These are phyloP conservation scores for Brachyopa scutellaris DNA, from an alignment of 2,888 invertebrate species.

Conservation along the genomic window DNA sequence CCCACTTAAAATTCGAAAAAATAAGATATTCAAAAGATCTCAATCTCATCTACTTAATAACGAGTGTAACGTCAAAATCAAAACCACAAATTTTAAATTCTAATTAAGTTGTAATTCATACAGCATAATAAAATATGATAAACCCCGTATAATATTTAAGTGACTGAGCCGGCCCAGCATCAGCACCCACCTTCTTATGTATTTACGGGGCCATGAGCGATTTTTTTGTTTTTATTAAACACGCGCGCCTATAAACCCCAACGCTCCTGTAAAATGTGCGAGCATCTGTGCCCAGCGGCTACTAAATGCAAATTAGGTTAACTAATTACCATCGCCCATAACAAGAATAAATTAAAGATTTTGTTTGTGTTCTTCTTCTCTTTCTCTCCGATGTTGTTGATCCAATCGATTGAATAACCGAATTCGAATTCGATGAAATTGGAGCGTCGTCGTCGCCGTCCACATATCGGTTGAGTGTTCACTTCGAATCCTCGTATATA, in stretches of 20 bases:
- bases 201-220: constrained; percentile 1
- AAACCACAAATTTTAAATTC: background rate
- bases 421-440: constrained; percentile 56
- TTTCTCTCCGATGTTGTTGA: constrained; percentile 20
- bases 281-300: constrained; percentile 1
- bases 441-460: constrained; percentile 5
- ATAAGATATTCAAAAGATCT: too few species aligned
- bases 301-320: constrained; percentile 55
- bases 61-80: too few species aligned
- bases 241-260: background rate
- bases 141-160: background rate
- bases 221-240: background rate
- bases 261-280: background rate
- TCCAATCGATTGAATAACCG: constrained; percentile 58
- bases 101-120: background rate
- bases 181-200: background rate
- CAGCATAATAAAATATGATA: background rate
- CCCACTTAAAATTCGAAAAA: too few species aligned
- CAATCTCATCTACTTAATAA: too few species aligned
- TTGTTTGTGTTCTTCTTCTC: background rate
- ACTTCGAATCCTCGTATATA: constrained; percentile 49
- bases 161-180: too few species aligned
- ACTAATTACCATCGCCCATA: constrained; percentile 41
- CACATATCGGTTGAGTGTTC: constrained; percentile 37
- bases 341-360: constrained; percentile 18